Conservation (phyloP, 2,113 vertebrate species). For the Oryzias woworae region DNA sequence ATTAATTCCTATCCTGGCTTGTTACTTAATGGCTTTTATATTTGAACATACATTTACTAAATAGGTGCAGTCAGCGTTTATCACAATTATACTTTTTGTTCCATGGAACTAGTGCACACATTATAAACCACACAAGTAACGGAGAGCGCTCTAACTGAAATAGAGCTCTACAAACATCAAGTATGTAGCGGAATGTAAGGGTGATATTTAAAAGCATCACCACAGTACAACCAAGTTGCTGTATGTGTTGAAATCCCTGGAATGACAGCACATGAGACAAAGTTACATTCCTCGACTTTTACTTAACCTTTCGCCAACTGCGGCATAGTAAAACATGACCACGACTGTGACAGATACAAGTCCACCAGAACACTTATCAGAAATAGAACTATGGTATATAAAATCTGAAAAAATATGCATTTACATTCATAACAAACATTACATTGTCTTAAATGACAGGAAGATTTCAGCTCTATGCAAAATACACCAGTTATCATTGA, state of each 20-base stretch:
- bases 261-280: conserved; percentile 48
- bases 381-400: conserved; percentile 77
- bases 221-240: conserved; percentile 26
- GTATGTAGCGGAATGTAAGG: conserved; percentile 38
- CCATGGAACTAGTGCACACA: conserved; percentile 27
- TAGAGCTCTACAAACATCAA: conserved; percentile 51
- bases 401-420: conserved; percentile 78
- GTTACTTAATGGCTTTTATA: conserved; percentile 58
- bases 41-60: conserved; percentile 51
- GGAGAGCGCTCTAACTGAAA: conserved; percentile 55
- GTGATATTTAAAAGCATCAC: conserved; percentile 36
- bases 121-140: conserved; percentile 41
- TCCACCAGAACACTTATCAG: conserved; percentile 62
- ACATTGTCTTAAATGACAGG: conserved; percentile 57
- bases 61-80: conserved; percentile 42
- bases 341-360: conserved; percentile 43
- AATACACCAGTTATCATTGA: conserved; percentile 64
- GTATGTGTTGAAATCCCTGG: conserved; percentile 19
- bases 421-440: conserved; percentile 77
- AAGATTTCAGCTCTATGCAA: conserved; percentile 67
- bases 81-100: conserved; percentile 40
- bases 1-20: conserved; percentile 22
- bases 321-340: conserved; percentile 56
- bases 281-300: conserved; percentile 60
- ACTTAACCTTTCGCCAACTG: conserved; percentile 32